Base-by-base conservation (phyloP, 2,113 vertebrate genomes). In the Alligator sinensis region DNA sequence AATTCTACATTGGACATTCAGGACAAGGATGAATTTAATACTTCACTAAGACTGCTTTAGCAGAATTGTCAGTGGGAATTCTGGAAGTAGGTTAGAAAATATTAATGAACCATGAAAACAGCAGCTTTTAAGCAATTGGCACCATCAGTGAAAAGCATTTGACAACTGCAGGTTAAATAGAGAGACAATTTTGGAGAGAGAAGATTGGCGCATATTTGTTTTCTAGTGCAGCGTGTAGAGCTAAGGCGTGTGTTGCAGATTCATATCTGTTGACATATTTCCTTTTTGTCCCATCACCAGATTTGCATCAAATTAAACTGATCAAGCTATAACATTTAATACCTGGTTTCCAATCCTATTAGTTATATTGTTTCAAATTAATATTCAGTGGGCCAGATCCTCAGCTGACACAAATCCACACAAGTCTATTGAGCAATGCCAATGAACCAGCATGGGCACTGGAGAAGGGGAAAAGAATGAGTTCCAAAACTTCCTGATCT, bases 41-140 rank as follows among this genome's bases (percentile, higher is more conserved):
- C 18, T 47, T 84, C 59, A n/a, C 75, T 77, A 77, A 92, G 76
- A 72, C 6, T 70, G 55, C 85, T 76, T 72, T 64, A 18, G 60
- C 86, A 90, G 89, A 91, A 25, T 2, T 89, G 47, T 55, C 75
- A 78, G n/a, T 90, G 54, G 34, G 66, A 80, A 84, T 25, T 84
- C 58, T 88, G 66, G 61, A 82, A 74, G 59, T 80, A n/a, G 55
- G 75, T 82, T 38, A 87, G 38, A 88, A 94, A 83, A 74, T 59
- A 80, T 62, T 70, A 7, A 4, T 63, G 13, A 91, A 82, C 8
- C 9, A 61, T 79, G 77, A 84, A 79, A 93, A 86, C 68, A 92
- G 77, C 77, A 86, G 22, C 11, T 68, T 61, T 84, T 88, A 92
- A 84, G 70, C 28, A 91, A 89, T 77, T 81, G 91, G 77, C 18